phyloP scores from a whole-genome alignment of 2,888 invertebrate species.

The Lithophane ornitopus region DNA sequence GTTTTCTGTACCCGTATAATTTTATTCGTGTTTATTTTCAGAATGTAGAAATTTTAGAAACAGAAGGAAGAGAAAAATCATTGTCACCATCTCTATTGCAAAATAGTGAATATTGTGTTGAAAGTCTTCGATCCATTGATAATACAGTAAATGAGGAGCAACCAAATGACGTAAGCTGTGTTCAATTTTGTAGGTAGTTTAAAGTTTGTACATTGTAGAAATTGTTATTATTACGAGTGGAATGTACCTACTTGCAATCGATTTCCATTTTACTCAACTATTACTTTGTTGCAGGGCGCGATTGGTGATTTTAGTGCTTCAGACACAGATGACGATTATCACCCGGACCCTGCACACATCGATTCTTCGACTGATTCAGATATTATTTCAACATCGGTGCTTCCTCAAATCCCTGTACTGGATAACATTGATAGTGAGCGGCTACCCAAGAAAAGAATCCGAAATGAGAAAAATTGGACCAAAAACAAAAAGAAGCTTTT shows the following conservation, averaged over 20 bases:
- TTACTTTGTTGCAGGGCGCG: constrained; percentile 18
- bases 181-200: constrained; percentile 18
- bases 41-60: constrained; percentile 13
- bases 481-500: constrained; percentile 17
- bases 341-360: constrained; percentile 5
- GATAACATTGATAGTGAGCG: neutral
- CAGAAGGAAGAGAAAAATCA: constrained; percentile 22
- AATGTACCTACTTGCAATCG: too few relatives aligned
- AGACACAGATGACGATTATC: constrained; percentile 24
- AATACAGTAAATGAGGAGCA: constrained; percentile 17
- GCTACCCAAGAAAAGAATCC: constrained; percentile 19
- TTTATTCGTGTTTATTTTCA: constrained; percentile 16
- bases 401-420: constrained; percentile 1
- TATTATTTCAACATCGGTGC: neutral
- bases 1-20: constrained; percentile 6
- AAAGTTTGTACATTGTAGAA: neutral
- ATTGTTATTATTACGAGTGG: too few relatives aligned
- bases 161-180: constrained; percentile 24
- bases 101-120: constrained; percentile 24
- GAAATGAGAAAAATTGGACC: constrained; percentile 18
- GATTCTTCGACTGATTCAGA: neutral
- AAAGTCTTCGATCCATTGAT: constrained; percentile 21
- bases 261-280: constrained; percentile 13
- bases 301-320: constrained; percentile 25
- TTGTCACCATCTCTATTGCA: constrained; percentile 15